Evolutionary conservation across 2,888 invertebrate genomes (phyloP).

Genomic region (Pseudanteris insignis): DNA sequence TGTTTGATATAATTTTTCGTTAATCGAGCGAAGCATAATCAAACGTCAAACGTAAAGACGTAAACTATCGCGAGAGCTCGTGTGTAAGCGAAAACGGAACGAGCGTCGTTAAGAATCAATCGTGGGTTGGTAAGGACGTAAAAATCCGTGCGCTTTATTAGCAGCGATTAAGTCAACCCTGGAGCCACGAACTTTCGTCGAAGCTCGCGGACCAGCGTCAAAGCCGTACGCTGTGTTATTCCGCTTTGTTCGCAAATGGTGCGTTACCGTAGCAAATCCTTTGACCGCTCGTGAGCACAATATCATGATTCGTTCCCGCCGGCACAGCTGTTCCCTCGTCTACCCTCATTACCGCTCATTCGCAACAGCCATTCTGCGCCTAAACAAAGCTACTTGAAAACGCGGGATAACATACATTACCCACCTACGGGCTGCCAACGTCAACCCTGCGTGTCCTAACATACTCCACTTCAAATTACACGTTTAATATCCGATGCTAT

Average conservation of each 20-base stretch:
- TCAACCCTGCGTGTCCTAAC: constrained; percentile 19
- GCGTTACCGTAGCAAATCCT: constrained; percentile 37
- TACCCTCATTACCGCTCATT: constrained; percentile 24
- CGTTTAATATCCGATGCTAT: constrained; percentile 20
- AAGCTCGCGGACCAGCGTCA: constrained; percentile 5
- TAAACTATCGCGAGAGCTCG: too few species aligned
- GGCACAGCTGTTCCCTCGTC: constrained; percentile 22
- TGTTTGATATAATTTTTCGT: too few species aligned
- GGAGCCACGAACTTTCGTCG: too few species aligned
- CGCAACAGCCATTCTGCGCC: constrained; percentile 18
- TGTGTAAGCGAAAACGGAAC: too few species aligned
- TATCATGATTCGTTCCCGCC: constrained; percentile 29
- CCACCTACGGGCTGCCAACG: constrained; percentile 2
- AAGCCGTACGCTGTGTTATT: too few species aligned
- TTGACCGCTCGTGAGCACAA: constrained; percentile 30
- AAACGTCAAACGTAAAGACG: too few species aligned
- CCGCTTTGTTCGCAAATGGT: constrained; percentile 30
- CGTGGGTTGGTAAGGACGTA: too few species aligned
- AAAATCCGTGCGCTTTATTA: too few species aligned
- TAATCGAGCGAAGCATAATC: too few species aligned
- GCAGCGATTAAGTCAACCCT: too few species aligned
- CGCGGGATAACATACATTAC: constrained; percentile 18
- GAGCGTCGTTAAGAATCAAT: too few species aligned
- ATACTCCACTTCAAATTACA: constrained; percentile 21
- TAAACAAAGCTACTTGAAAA: constrained; percentile 30